Evolutionary conservation across 2,113 vertebrate species (phyloP).

Genomic region (Fregata magnificens): DNA sequence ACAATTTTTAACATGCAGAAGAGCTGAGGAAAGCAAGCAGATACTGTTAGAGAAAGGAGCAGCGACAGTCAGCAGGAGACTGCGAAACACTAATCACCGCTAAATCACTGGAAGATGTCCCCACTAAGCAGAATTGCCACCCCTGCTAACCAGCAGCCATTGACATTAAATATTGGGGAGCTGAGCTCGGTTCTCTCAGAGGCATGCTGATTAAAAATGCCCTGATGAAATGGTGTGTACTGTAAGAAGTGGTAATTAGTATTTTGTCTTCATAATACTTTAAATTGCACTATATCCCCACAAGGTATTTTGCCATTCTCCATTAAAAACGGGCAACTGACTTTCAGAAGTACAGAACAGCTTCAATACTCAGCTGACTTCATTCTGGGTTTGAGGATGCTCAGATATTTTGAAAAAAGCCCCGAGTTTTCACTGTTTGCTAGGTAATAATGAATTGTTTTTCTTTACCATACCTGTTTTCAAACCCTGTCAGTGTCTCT

Average conservation of each 20-base stretch:
- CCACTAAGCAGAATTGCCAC: conserved; percentile 62
- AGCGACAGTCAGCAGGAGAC: conserved; percentile 23
- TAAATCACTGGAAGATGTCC: conserved; percentile 62
- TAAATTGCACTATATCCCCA: conserved; percentile 6
- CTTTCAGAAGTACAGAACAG: neutral
- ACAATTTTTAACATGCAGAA: neutral
- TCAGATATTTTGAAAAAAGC: neutral
- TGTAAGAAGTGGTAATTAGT: conserved; percentile 45
- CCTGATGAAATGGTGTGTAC: conserved; percentile 51
- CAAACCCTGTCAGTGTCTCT: neutral
- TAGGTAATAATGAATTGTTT: neutral
- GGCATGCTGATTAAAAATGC: conserved; percentile 60
- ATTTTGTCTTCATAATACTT: conserved; percentile 58
- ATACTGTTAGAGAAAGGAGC: conserved; percentile 28
- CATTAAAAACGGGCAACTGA: neutral
- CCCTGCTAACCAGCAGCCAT: conserved; percentile 58
- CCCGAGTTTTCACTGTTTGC: neutral
- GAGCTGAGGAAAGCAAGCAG: neutral
- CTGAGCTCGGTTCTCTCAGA: neutral
- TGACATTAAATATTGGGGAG: conserved; percentile 56
- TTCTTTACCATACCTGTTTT: neutral
- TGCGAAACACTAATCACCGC: conserved; percentile 58
- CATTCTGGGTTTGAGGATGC: neutral
- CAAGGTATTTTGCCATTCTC: conserved; percentile 39
- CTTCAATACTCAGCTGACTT: neutral